These are phyloP conservation scores for Neolamprologus toae DNA, from an alignment of 2,113 vertebrate species.

Conservation along the genomic window DNA sequence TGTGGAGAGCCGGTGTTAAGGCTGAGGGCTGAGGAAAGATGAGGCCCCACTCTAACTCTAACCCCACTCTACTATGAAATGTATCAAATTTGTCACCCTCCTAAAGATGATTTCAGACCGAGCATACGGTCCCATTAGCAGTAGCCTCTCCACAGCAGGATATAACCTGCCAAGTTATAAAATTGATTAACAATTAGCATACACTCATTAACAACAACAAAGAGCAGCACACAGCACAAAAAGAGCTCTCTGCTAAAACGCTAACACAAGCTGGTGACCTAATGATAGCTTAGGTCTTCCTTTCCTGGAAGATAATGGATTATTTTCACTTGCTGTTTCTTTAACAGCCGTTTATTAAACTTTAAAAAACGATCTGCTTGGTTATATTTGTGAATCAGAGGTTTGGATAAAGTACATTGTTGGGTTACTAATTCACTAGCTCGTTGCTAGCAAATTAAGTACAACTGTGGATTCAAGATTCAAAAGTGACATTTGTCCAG, in stretches of 20 bases:
- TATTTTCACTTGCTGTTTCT: background rate
- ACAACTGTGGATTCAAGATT: background rate
- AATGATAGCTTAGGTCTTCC: accelerated
- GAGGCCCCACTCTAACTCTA: background rate
- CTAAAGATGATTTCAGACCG: background rate
- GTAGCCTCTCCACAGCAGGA: background rate
- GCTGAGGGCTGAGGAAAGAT: background rate
- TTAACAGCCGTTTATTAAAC: background rate
- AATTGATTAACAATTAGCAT: background rate
- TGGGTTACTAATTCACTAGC: background rate
- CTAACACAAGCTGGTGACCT: background rate
- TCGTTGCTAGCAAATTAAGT: accelerated
- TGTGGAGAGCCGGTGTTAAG: background rate
- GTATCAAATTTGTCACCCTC: background rate
- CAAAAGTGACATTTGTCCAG: background rate
- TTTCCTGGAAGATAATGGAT: background rate
- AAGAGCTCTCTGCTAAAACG: background rate
- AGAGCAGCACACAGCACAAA: background rate
- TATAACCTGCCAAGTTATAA: background rate
- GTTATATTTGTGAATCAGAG: background rate
- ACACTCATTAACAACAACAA: background rate
- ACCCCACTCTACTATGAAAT: background rate
- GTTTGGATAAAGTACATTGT: background rate
- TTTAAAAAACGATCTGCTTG: background rate
- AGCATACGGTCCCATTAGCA: background rate